Percentiles rank a stretch among this genome's conserved stretches.
phyloP scores from a whole-genome alignment of 2,797 vertebrate species.

The Otolemur crassicaudatus region DNA sequence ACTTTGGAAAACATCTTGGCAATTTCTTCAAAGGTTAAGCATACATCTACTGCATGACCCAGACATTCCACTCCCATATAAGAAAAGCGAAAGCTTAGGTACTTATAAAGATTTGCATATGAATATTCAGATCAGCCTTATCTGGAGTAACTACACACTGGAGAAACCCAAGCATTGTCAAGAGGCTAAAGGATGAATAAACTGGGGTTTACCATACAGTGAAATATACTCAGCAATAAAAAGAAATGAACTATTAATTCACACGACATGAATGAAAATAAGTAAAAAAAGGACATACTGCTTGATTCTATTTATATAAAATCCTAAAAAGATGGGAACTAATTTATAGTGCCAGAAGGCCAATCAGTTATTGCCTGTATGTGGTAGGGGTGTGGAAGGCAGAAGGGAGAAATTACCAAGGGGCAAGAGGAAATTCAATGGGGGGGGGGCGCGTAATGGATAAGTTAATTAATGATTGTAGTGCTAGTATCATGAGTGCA shows the following conservation, averaged over 20 bases:
- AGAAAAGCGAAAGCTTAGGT: background rate
- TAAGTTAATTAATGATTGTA: background rate
- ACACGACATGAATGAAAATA: background rate
- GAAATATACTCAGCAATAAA: background rate
- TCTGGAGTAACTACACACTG: background rate
- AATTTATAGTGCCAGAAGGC: background rate
- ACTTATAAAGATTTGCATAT: background rate
- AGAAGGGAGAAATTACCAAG: background rate
- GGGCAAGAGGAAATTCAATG: background rate
- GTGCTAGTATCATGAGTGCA: background rate
- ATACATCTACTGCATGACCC: background rate
- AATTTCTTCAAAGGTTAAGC: conserved; percentile 17
- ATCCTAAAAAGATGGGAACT: background rate
- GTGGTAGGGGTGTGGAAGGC: background rate
- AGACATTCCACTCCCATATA: background rate
- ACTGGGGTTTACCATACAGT: background rate
- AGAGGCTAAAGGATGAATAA: background rate
- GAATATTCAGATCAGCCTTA: background rate
- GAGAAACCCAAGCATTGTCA: background rate
- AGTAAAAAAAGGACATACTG: background rate
- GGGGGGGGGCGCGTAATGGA: background rate
- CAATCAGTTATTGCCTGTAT: background rate
- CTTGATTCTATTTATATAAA: background rate
- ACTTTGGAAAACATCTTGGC: background rate
- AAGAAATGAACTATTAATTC: background rate